Evolutionary conservation across 2,888 invertebrate genomes (phyloP).

Genomic region (Ennomos quercinarius): DNA sequence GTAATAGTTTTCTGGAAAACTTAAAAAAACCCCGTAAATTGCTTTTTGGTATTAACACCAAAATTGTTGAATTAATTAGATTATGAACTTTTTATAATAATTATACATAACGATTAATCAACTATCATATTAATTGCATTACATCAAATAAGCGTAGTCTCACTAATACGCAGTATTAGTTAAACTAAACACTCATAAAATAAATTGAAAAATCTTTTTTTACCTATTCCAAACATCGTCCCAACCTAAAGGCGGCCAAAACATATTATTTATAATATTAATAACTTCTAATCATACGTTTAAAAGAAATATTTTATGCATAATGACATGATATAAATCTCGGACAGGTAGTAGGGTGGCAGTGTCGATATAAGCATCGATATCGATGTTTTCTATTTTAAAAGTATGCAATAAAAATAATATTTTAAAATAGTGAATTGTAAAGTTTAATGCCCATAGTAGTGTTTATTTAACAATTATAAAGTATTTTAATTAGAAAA

Average conservation of each 20-base stretch:
- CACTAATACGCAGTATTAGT: conserved; percentile 44
- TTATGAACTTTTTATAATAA: too few relatives aligned
- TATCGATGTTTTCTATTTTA: conserved; percentile 30
- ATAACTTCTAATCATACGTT: conserved; percentile 84
- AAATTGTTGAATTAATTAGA: too few relatives aligned
- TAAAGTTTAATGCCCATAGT: too few relatives aligned
- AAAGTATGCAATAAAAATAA: too few relatives aligned
- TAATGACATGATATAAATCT: conserved; percentile 85
- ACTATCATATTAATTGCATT: too few relatives aligned
- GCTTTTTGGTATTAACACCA: too few relatives aligned
- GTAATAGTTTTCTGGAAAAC: too few relatives aligned
- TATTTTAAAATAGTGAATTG: too few relatives aligned
- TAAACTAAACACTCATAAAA: conserved; percentile 44
- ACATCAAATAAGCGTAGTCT: conserved; percentile 25
- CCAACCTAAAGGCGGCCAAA: conserved; percentile 54
- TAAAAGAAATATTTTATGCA: conserved; percentile 84
- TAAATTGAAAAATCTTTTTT: conserved; percentile 49
- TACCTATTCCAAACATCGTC: conserved; percentile 54
- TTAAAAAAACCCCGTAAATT: too few relatives aligned
- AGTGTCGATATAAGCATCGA: conserved; percentile 38
- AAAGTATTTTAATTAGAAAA: too few relatives aligned
- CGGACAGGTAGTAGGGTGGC: conserved; percentile 64
- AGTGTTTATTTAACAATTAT: too few relatives aligned
- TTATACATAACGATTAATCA: too few relatives aligned
- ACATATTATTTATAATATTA: conserved; percentile 82